Evolutionary conservation across 2,113 vertebrate genomes (phyloP).

Genomic region (Hydropotes inermis): DNA sequence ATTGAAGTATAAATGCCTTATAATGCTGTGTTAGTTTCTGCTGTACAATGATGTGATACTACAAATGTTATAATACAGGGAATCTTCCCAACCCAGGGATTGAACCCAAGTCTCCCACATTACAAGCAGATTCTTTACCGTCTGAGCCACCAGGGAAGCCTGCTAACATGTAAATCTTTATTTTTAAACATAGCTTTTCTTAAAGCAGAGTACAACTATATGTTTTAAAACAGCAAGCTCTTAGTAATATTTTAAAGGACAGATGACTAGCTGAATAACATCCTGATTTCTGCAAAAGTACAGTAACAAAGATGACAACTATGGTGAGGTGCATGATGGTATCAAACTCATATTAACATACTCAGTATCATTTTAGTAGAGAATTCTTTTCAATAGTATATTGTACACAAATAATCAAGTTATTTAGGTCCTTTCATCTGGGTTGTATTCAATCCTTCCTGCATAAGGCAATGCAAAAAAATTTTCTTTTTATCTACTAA

Average conservation of each 20-base stretch:
- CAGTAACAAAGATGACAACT: neutral
- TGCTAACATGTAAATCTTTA: neutral
- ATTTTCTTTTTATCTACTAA: neutral
- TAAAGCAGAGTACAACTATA: neutral
- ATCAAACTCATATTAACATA: neutral
- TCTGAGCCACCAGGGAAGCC: neutral
- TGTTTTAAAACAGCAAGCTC: neutral
- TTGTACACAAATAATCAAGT: neutral
- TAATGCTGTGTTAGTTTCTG: neutral
- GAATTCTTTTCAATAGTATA: neutral
- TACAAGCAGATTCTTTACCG: neutral
- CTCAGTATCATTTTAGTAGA: neutral
- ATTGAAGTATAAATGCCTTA: neutral
- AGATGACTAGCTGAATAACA: neutral
- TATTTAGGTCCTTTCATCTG: neutral
- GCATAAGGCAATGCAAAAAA: neutral
- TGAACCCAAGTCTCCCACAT: neutral
- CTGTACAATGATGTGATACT: neutral
- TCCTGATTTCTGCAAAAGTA: neutral
- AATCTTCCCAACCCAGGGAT: neutral
- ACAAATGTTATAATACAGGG: neutral
- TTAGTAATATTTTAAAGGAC: neutral
- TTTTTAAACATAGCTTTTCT: neutral
- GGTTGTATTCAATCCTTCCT: neutral
- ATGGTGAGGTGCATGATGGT: neutral